These are phyloP conservation scores for Gobiocypris rarus DNA, from an alignment of 2,113 vertebrate species.

Conservation along the genomic window DNA sequence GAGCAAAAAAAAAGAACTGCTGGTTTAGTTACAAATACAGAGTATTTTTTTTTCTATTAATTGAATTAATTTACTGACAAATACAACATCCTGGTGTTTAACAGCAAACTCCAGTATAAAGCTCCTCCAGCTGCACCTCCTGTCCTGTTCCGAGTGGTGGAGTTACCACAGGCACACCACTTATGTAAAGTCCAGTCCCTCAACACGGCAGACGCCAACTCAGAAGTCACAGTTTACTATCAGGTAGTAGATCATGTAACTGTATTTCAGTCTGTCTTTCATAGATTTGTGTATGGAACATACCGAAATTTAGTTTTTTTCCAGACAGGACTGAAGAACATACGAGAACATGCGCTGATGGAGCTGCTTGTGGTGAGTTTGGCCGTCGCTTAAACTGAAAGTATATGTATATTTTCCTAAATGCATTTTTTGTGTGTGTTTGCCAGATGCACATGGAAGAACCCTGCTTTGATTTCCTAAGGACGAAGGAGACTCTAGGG, in stretches of 20 bases:
- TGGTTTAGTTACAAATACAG: too few species aligned
- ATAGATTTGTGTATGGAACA: background rate
- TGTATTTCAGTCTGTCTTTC: background rate
- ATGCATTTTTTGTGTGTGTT: constrained; percentile 35
- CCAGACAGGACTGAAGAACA: constrained; percentile 89
- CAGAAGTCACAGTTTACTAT: constrained; percentile 94
- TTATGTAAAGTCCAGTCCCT: constrained; percentile 93
- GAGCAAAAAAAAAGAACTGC: too few species aligned
- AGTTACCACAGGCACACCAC: constrained; percentile 82
- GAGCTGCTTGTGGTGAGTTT: constrained; percentile 94
- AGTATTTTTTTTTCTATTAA: background rate
- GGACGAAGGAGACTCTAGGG: constrained; percentile 97
- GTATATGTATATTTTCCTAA: background rate
- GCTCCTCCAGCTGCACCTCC: constrained; percentile 82
- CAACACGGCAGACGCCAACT: constrained; percentile 93
- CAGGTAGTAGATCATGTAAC: constrained; percentile 77
- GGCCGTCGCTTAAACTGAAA: background rate
- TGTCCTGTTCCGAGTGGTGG: constrained; percentile 90
- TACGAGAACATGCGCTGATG: constrained; percentile 92
- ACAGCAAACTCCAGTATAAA: constrained; percentile 85
- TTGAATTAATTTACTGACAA: background rate
- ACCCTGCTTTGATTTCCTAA: constrained; percentile 95
- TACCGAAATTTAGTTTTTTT: constrained; percentile 39
- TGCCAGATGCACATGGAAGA: constrained; percentile 99
- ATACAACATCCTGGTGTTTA: constrained; percentile 33